Conservation (phyloP, 2,888 invertebrate genomes). For the Eupithecia exiguata region DNA sequence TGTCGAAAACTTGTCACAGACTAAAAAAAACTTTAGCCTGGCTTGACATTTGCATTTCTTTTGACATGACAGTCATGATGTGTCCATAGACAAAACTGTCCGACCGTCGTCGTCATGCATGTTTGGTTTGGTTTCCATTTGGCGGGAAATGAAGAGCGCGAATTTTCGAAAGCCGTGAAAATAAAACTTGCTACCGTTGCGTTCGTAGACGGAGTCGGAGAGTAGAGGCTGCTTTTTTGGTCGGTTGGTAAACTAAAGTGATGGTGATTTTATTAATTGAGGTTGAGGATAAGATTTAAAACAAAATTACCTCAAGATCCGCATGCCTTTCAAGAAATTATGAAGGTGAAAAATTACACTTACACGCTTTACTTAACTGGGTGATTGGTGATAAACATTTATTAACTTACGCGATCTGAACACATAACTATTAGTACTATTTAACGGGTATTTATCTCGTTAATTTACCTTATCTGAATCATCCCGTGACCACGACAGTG, state of each 20-base stretch:
- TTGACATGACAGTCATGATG: background rate
- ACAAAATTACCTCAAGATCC: background rate
- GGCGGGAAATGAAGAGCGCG: background rate
- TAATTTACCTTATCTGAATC: too few species aligned
- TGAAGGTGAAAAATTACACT: too few species aligned
- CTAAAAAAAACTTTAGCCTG: background rate
- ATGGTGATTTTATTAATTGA: too few species aligned
- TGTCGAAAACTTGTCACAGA: constrained; percentile 17
- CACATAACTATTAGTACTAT: too few species aligned
- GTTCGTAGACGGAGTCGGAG: too few species aligned
- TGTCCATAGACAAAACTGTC: background rate
- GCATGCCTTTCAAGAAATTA: background rate
- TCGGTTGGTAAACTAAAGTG: too few species aligned
- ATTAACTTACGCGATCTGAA: too few species aligned
- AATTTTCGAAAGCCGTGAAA: background rate
- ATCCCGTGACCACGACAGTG: too few species aligned
- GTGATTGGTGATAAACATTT: too few species aligned
- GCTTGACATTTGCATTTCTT: background rate
- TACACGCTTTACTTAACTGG: background rate
- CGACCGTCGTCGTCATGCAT: background rate
- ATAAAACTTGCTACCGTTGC: too few species aligned
- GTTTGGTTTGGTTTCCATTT: constrained; percentile 1
- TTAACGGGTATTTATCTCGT: too few species aligned
- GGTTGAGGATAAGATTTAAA: background rate
- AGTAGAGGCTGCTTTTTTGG: too few species aligned